These are phyloP conservation scores for Sphecodes monilicornis DNA, from an alignment of 2,888 invertebrate genomes.

Conservation along the genomic window DNA sequence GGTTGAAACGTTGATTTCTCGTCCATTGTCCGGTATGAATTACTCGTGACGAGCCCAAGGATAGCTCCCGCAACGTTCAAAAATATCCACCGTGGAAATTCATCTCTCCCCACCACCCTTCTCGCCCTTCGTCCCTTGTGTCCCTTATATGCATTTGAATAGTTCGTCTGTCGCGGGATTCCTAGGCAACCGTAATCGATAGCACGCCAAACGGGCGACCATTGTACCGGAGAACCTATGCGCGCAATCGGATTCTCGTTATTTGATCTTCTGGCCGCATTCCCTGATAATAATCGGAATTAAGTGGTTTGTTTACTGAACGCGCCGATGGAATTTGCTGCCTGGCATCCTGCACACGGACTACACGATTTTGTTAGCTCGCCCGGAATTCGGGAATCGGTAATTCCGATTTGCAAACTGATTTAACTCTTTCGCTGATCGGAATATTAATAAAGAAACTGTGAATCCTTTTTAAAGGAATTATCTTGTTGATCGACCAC, in stretches of 20 bases:
- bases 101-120: not conserved
- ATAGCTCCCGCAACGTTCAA: not conserved
- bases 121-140: not conserved
- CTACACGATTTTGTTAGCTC: not conserved
- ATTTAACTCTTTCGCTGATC: not conserved
- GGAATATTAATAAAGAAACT: not conserved
- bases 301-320: conserved; percentile 26
- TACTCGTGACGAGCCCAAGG: conserved; percentile 22
- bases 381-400: not conserved
- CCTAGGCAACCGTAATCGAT: conserved; percentile 37
- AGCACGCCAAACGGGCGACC: conserved; percentile 3
- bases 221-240: not conserved
- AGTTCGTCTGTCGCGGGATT: conserved; percentile 20
- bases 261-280: conserved; percentile 18
- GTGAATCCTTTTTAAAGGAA: not conserved
- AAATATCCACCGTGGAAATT: conserved; percentile 1
- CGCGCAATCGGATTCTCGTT: conserved; percentile 22
- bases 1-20: conserved; percentile 26
- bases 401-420: not conserved
- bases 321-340: conserved; percentile 5
- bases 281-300: conserved; percentile 17
- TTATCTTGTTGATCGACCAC: not conserved
- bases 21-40: conserved; percentile 40
- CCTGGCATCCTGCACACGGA: not conserved
- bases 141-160: conserved; percentile 48